These are phyloP conservation scores for Danio jaintianensis DNA, from an alignment of 2,797 vertebrate species.

Conservation along the genomic window DNA sequence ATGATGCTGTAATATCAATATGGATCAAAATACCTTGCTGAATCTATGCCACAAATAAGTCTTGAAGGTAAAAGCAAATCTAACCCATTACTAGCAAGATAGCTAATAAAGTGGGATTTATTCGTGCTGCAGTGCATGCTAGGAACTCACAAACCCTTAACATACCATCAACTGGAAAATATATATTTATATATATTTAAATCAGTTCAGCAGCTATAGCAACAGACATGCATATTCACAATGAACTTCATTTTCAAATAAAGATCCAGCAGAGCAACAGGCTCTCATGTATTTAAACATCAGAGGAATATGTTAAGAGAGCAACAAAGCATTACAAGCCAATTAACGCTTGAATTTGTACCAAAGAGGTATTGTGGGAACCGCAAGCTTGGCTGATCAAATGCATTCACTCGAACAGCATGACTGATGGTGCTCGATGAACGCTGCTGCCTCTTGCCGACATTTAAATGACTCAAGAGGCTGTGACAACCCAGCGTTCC, in stretches of 20 bases:
- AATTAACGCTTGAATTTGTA: constrained; percentile 18
- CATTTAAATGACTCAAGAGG: constrained; percentile 13
- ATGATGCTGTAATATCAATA: no score
- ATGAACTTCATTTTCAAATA: not conserved
- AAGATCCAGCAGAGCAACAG: not conserved
- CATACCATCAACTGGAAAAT: not conserved
- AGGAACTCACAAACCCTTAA: not conserved
- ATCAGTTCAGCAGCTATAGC: not conserved
- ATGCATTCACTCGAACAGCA: constrained; percentile 23
- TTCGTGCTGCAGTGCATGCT: not conserved
- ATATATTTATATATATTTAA: not conserved
- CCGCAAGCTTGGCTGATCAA: constrained; percentile 8
- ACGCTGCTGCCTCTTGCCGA: not conserved
- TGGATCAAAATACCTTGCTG: no score
- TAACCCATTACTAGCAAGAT: not conserved
- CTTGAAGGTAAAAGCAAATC: not conserved
- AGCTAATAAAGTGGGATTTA: not conserved
- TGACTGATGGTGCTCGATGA: not conserved
- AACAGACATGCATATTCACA: not conserved
- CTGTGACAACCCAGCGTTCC: constrained; percentile 10
- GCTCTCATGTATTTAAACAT: constrained; percentile 31
- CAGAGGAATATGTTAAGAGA: constrained; percentile 31
- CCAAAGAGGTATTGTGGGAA: constrained; percentile 1
- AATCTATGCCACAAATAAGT: not conserved
- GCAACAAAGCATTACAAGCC: constrained; percentile 38